These are phyloP conservation scores for Gambusia holbrooki DNA, from an alignment of 2,113 vertebrate species.

Conservation along the genomic window DNA sequence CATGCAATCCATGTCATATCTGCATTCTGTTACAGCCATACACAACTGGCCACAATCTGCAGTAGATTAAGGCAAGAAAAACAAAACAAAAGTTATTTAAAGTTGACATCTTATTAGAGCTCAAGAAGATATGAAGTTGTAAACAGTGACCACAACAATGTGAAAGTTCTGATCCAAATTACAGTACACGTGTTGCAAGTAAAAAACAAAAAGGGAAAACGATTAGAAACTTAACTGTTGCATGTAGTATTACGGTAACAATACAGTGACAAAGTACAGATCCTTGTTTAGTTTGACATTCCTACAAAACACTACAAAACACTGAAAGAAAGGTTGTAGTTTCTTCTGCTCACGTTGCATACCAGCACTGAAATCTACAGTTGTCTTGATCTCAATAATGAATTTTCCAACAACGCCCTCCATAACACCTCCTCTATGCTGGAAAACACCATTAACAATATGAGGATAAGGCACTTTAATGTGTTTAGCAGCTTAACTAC, in stretches of 20 bases:
- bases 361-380: conserved; percentile 29
- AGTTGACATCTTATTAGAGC: conserved; percentile 64
- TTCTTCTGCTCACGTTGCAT: conserved; percentile 10
- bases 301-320: conserved; percentile 47
- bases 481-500: conserved; percentile 67
- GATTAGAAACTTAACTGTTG: conserved; percentile 30
- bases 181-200: conserved; percentile 39
- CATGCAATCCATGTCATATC: conserved; percentile 74
- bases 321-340: conserved; percentile 24
- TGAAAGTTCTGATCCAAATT: conserved; percentile 28
- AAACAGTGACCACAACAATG: conserved; percentile 70
- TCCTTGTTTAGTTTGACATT: conserved; percentile 19
- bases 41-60: conserved; percentile 64
- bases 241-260: conserved; percentile 29
- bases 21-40: conserved; percentile 70
- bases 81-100: conserved; percentile 56
- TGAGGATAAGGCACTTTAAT: conserved; percentile 74
- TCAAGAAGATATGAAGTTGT: conserved; percentile 59
- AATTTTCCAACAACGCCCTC: conserved; percentile 21
- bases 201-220: conserved; percentile 21
- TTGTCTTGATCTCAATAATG: conserved; percentile 30
- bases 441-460: conserved; percentile 35
- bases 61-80: conserved; percentile 73
- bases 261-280: conserved; percentile 34
- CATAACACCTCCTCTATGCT: conserved; percentile 48